Evolutionary conservation across 53 echinoderm and acorn worm genomes (phyloP), one percentile per base, ranked within the genome.

Genomic region (Echinarachnius parma): DNA sequence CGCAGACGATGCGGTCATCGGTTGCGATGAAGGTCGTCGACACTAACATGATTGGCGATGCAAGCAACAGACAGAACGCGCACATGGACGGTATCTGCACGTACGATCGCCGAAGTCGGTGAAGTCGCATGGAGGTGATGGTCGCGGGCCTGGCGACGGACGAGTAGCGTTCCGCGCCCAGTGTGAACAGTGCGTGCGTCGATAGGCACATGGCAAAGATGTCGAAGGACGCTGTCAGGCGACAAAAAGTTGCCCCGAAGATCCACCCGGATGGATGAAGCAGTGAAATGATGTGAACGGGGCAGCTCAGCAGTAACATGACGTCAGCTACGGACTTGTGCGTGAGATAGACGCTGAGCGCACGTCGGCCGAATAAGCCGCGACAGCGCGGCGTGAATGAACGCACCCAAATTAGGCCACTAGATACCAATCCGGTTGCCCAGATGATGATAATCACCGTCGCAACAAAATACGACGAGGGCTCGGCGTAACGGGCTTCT

Each of bases 271-370:
- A 23, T 10, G 62, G 69, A 32, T 66, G 58, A 53, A 79, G 48
- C 5, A 86, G 57, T 36, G 76, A 62, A 10, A 72, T 53, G 9
- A 91, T 76, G 66, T 83, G 86, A 30, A 80, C 45, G 3, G 86
- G 86, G 31, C 83, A 77, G 22, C 69, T 61, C 11, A 59, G 10
- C 2, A 91, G 59, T 5, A 80, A 61, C 22, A 86, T 39, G 47
- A 86, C 33, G 34, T 91, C 86, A 25, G 65, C 18, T 4, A 80
- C 42, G 2, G 85, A 80, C 77, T 86, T 91, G 77, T 91, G 80
- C 25, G 55, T 66, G 23, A 86, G 30, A 46, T 86, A 91, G 21
- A 86, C 80, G 32, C 86, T 75, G 21, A 52, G 75, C 5, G 82
- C 21, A 2, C 75, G 82, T 5, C 62, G 62, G 27, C 62, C 75